Conservation (phyloP, 2,888 invertebrate genomes). For the Conomelus anceps region DNA sequence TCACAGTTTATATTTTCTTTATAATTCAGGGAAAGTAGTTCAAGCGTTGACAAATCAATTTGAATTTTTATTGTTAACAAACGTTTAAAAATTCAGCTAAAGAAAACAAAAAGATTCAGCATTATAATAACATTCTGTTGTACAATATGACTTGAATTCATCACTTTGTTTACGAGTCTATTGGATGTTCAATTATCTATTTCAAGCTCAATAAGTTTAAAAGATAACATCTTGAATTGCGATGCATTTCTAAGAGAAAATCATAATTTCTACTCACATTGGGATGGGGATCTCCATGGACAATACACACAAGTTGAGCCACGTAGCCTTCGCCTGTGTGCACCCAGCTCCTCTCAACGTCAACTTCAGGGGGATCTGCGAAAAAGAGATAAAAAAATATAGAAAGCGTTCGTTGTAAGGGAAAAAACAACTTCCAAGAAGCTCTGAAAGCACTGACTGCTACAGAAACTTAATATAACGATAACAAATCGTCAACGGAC, state of each 20-base stretch:
- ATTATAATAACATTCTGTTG: neutral
- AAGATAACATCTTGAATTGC: neutral
- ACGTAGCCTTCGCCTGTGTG: slow-evolving; percentile 60
- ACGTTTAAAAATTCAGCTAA: too few species aligned
- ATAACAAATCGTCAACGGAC: neutral
- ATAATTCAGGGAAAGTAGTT: too few species aligned
- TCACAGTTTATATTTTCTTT: too few species aligned
- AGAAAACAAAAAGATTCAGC: neutral
- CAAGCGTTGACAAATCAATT: too few species aligned
- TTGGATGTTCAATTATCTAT: too few species aligned
- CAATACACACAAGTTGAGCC: slow-evolving; percentile 59
- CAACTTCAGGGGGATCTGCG: slow-evolving; percentile 52
- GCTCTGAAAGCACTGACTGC: neutral
- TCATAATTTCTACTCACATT: slow-evolving; percentile 50
- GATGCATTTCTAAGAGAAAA: neutral
- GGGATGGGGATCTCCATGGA: slow-evolving; percentile 59
- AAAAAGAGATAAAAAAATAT: slow-evolving; percentile 35
- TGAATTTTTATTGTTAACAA: too few species aligned
- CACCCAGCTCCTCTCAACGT: slow-evolving; percentile 55
- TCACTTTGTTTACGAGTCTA: too few species aligned
- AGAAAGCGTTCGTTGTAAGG: neutral
- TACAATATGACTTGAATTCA: neutral
- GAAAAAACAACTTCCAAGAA: neutral
- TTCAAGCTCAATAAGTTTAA: neutral
- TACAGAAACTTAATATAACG: neutral